These are phyloP conservation scores for Oriolus oriolus DNA, from an alignment of 2,113 vertebrate species.

Conservation along the genomic window DNA sequence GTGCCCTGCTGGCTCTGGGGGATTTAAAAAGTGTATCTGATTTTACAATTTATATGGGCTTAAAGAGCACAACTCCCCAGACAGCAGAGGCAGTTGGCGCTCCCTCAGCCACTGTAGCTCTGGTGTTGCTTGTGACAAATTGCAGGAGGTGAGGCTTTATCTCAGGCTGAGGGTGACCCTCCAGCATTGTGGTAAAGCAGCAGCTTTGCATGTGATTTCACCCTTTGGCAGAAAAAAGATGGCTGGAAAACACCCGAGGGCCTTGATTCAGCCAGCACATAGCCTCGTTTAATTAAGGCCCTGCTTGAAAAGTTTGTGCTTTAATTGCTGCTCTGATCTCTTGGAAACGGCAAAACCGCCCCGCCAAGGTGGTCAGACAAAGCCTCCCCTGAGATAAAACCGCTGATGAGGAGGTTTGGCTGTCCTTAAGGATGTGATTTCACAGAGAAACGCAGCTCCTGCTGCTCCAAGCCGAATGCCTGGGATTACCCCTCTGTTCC, in stretches of 20 bases:
- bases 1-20: background rate
- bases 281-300: background rate
- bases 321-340: conserved; percentile 52
- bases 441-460: background rate
- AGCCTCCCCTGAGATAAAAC: background rate
- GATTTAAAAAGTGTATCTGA: background rate
- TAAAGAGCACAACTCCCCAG: background rate
- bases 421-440: background rate
- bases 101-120: background rate
- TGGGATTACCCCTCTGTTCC: background rate
- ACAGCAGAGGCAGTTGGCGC: background rate
- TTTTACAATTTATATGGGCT: background rate
- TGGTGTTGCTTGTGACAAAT: background rate
- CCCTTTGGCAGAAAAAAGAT: background rate
- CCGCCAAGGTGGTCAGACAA: background rate
- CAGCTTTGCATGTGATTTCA: conserved; percentile 7
- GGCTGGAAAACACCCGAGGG: conserved; percentile 9
- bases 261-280: background rate
- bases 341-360: background rate
- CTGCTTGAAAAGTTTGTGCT: conserved; percentile 16
- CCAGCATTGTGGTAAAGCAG: background rate
- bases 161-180: conserved; percentile 25
- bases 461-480: background rate
- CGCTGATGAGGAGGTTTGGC: background rate
- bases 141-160: background rate